phyloP scores from a whole-genome alignment of 2,888 invertebrate genomes.

The Mesorhabditis belari region DNA sequence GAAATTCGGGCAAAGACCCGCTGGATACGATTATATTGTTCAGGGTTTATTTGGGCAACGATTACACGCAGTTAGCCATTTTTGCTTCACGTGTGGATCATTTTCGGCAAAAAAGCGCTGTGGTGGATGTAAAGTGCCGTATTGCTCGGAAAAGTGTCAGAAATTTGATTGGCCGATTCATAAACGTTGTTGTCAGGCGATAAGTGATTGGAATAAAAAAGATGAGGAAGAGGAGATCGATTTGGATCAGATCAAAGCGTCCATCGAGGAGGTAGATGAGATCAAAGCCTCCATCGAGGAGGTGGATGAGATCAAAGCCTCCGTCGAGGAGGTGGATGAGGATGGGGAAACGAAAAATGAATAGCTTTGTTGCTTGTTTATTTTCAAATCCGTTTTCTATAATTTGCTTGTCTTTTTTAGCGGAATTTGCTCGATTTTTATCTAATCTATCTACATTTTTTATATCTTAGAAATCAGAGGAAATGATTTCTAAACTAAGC shows the following conservation, averaged over 20 bases:
- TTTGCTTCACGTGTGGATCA: conserved; percentile 79
- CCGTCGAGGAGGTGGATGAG: too few relatives aligned
- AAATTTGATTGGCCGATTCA: conserved; percentile 66
- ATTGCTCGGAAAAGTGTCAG: conserved; percentile 90
- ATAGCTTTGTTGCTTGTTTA: too few relatives aligned
- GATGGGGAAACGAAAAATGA: too few relatives aligned
- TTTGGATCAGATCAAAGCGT: not conserved
- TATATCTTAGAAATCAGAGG: too few relatives aligned
- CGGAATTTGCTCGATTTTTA: too few relatives aligned
- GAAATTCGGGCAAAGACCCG: conserved; percentile 31
- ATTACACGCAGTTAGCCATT: conserved; percentile 57
- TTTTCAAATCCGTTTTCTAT: too few relatives aligned
- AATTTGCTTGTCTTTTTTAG: too few relatives aligned
- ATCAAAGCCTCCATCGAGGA: too few relatives aligned
- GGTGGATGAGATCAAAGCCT: too few relatives aligned
- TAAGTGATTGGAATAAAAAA: conserved; percentile 9
- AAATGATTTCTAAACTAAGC: too few relatives aligned
- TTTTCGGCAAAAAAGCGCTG: conserved; percentile 85
- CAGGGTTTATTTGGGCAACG: conserved; percentile 49
- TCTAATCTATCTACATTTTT: too few relatives aligned
- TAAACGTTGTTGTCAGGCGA: conserved; percentile 50
- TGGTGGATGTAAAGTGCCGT: conserved; percentile 81
- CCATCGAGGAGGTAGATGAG: too few relatives aligned
- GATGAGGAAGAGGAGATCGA: conserved; percentile 3
- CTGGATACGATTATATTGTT: conserved; percentile 40